Conservation (phyloP, 2,888 invertebrate genomes). For the Apodemia zela region DNA sequence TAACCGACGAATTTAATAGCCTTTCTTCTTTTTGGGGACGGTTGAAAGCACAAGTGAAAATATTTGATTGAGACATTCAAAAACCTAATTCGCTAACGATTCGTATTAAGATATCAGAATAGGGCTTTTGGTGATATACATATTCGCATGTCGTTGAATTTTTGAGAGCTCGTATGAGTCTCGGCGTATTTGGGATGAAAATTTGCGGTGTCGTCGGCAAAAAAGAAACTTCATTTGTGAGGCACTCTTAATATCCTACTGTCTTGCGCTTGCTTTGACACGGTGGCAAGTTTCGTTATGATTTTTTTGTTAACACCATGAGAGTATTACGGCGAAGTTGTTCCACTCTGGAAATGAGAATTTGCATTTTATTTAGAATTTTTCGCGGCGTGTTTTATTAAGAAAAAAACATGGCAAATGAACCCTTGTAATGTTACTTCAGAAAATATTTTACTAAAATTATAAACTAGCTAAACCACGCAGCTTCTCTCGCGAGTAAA, state of each 20-base stretch:
- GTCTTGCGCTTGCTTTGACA: constrained; percentile 14
- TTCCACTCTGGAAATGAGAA: background rate
- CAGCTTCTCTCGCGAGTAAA: too few relatives aligned
- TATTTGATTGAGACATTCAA: too few relatives aligned
- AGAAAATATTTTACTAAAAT: too few relatives aligned
- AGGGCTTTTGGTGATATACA: constrained; percentile 32
- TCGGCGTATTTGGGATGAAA: constrained; percentile 60
- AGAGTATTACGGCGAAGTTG: background rate
- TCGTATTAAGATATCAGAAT: constrained; percentile 44
- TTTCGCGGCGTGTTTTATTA: background rate
- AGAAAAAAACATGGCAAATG: too few relatives aligned
- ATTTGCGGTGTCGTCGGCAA: constrained; percentile 54
- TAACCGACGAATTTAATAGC: too few relatives aligned
- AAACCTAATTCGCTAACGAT: background rate
- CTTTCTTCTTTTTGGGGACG: too few relatives aligned
- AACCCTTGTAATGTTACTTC: too few relatives aligned
- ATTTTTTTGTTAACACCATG: constrained; percentile 2
- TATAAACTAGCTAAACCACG: too few relatives aligned
- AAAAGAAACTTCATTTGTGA: constrained; percentile 45
- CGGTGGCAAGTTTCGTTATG: background rate
- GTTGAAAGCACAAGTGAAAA: too few relatives aligned
- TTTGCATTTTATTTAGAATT: constrained; percentile 1
- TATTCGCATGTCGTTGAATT: constrained; percentile 54
- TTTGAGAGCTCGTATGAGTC: constrained; percentile 65
- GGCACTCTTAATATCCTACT: constrained; percentile 27